These are phyloP conservation scores for Epinephelus awoara DNA, from an alignment of 2,797 vertebrate genomes.

Conservation along the genomic window DNA sequence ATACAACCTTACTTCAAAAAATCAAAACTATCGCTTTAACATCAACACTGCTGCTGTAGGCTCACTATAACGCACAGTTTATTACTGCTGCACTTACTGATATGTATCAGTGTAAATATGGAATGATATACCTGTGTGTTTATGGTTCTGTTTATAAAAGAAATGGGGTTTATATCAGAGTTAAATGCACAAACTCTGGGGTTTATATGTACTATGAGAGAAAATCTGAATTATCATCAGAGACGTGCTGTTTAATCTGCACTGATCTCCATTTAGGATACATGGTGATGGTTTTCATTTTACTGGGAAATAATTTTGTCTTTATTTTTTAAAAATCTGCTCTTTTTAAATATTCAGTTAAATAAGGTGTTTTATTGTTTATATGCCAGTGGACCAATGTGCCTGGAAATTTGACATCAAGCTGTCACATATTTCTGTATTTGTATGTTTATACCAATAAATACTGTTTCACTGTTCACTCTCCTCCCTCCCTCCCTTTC, in stretches of 20 bases:
- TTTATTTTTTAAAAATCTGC: not conserved
- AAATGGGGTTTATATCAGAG: slow-evolving; percentile 31
- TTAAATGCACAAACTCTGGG: slow-evolving; percentile 13
- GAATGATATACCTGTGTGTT: not conserved
- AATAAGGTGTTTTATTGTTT: slow-evolving; percentile 31
- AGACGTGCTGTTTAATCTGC: not conserved
- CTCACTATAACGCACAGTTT: not conserved
- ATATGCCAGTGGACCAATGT: slow-evolving; percentile 57
- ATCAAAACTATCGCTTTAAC: too few relatives aligned
- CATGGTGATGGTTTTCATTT: slow-evolving; percentile 84
- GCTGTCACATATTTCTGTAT: slow-evolving; percentile 86
- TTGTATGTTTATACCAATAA: slow-evolving; percentile 93
- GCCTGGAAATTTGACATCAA: slow-evolving; percentile 81
- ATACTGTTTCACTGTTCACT: slow-evolving; percentile 41
- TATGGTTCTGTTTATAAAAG: slow-evolving; percentile 18
- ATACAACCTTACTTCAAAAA: too few relatives aligned
- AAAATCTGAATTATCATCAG: slow-evolving; percentile 1
- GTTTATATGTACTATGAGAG: slow-evolving; percentile 17
- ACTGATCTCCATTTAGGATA: slow-evolving; percentile 41
- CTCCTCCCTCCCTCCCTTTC: not conserved
- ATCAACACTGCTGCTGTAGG: slow-evolving; percentile 32
- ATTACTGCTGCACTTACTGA: slow-evolving; percentile 53
- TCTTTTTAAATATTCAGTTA: slow-evolving; percentile 8
- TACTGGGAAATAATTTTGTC: slow-evolving; percentile 27
- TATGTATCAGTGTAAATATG: slow-evolving; percentile 60